Conservation (phyloP, 2,888 invertebrate genomes). For the Dolichopus griseipennis region DNA sequence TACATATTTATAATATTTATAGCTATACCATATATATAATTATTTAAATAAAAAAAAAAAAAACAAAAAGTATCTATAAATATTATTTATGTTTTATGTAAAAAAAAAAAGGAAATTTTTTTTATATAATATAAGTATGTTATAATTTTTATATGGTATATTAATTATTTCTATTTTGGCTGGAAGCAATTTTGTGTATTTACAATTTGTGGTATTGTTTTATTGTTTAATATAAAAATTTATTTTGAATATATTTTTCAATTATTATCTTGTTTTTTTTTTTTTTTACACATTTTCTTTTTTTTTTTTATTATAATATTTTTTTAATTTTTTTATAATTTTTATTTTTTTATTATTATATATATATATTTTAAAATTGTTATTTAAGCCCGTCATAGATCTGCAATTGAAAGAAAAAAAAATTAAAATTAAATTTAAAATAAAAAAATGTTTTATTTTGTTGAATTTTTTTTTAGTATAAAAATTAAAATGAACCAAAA, state of each 20-base stretch:
- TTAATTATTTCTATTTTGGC: conserved; percentile 1
- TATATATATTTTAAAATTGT: background rate
- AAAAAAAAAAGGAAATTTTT: too few relatives aligned
- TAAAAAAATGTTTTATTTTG: too few relatives aligned
- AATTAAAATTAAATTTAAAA: too few relatives aligned
- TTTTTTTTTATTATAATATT: background rate
- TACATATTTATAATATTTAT: too few relatives aligned
- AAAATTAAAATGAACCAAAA: too few relatives aligned
- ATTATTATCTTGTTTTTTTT: background rate
- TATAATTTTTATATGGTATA: background rate
- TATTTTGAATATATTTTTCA: background rate
- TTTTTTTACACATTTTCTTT: background rate
- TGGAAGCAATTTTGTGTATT: conserved; percentile 1
- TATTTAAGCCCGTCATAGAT: conserved; percentile 2
- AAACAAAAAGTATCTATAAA: too few relatives aligned
- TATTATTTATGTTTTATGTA: background rate
- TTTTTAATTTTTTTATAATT: background rate
- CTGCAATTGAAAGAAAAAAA: background rate
- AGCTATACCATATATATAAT: too few relatives aligned
- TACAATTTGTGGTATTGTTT: background rate
- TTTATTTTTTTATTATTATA: background rate
- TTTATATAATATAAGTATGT: too few relatives aligned
- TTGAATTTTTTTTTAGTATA: too few relatives aligned
- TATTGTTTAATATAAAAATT: background rate
- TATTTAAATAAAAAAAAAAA: too few relatives aligned